Evolutionary conservation across 2,113 vertebrate genomes (phyloP), one percentile per base, ranked within the genome.

Genomic region (Dryoscopus gambensis): DNA sequence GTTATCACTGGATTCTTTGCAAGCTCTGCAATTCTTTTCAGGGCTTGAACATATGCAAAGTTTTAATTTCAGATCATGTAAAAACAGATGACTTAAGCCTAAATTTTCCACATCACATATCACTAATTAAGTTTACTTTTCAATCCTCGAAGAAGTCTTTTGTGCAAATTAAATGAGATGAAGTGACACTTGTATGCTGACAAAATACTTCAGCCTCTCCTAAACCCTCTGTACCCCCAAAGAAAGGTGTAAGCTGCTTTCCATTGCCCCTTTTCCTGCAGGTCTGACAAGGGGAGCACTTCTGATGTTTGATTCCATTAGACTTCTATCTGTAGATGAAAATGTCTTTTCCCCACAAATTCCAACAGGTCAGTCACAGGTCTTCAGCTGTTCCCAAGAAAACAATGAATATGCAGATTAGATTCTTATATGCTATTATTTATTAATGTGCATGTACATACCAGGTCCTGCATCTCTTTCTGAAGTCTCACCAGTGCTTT

Each of bases 391-490:
- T 46, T 69, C 63, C 55, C 50, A 73, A 59, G 22, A 47, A 74
- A 89, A 70, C 8, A 89, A 50, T 6, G 10, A 10, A 30, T 40
- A 59, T 50, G 27, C 20, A 88, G 18, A 31, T 19, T 2, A 49
- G 16, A 6, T 68, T 82, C 53, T 65, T 89, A 8, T 2, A 50
- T 11, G 24, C 24, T 13, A 5, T 67, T 69, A 23, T 19, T 67
- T 46, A 16, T 75, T 37, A 37, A 11, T 1, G 2, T 25, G 28
- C 77, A 77, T 15, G 35, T 30, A 97, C 98, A 21, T 98, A 98
- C 98, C 99, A 99, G 96, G 98, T 99, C 99, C 98, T 99, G 99
- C 99, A 99, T 99, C 96, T 99, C 99, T 59, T 99, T 99, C 98
- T 99, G 99, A 75, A 99, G 98, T 59, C 98, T 98, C 35, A 98